Conservation (phyloP, 2,888 invertebrate species). For the Cybosia mesomella region DNA sequence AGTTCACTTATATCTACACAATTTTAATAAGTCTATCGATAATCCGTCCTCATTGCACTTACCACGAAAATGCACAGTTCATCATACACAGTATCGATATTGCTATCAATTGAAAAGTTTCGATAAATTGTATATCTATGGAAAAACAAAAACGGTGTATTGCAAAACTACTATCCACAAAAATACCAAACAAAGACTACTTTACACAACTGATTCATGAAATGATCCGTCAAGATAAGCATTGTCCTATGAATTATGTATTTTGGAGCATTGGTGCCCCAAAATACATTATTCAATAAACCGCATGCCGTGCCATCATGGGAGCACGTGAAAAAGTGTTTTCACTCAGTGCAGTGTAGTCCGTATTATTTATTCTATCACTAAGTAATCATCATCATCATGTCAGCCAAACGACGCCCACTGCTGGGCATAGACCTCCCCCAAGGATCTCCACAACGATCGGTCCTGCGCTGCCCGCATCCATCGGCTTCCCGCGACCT, state of each 20-base stretch:
- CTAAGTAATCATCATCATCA: too few species aligned
- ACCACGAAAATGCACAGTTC: neutral
- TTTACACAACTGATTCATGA: neutral
- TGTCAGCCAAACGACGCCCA: too few species aligned
- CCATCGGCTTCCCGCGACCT: too few species aligned
- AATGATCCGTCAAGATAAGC: neutral
- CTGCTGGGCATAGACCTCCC: too few species aligned
- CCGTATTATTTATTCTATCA: neutral
- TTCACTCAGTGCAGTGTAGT: neutral
- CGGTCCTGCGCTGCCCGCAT: too few species aligned
- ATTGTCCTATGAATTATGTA: neutral
- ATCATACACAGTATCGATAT: neutral
- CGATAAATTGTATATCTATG: neutral
- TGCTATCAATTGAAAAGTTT: neutral
- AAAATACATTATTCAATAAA: constrained; percentile 2
- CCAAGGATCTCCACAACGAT: too few species aligned
- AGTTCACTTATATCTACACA: neutral
- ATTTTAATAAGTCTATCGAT: neutral
- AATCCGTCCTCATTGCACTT: neutral
- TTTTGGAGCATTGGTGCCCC: constrained; percentile 1
- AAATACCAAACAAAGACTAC: neutral
- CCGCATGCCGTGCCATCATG: neutral
- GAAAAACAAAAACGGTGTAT: neutral
- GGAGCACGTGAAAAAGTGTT: neutral
- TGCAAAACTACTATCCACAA: neutral